These are phyloP conservation scores for Tetramorium parvispinum DNA, from an alignment of 1,140 invertebrate genomes.

Conservation along the genomic window DNA sequence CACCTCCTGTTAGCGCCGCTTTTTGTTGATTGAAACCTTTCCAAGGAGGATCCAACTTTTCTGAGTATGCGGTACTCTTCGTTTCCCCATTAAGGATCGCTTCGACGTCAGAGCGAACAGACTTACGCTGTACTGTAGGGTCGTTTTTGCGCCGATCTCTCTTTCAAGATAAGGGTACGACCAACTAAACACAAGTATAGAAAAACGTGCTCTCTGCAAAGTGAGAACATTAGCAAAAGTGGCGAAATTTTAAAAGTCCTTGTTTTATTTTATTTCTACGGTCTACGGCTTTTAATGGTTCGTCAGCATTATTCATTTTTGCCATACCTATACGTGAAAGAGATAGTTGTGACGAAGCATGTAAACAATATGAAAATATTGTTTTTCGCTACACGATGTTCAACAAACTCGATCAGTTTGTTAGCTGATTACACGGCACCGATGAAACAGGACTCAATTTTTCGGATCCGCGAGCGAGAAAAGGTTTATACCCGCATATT, in stretches of 20 bases:
- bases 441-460: slow-evolving; percentile 50
- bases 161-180: not conserved
- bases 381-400: not conserved
- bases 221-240: not conserved
- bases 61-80: slow-evolving; percentile 9
- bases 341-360: not conserved
- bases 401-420: slow-evolving; percentile 46
- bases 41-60: slow-evolving; percentile 39
- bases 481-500: slow-evolving; percentile 45
- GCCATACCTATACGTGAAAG: too few relatives aligned
- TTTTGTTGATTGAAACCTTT: slow-evolving; percentile 1
- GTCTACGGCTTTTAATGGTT: not conserved
- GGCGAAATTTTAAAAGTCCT: not conserved
- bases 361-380: slow-evolving; percentile 50
- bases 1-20: not conserved
- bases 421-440: slow-evolving; percentile 45
- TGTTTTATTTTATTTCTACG: not conserved
- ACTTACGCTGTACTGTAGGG: not conserved
- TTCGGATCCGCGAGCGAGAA: slow-evolving; percentile 29
- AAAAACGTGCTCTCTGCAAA: not conserved
- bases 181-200: not conserved
- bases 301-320: not conserved
- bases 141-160: not conserved
- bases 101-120: not conserved
- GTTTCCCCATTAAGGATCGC: slow-evolving; percentile 20